Evolutionary conservation across 1,140 invertebrate genomes (phyloP).

Genomic region (Odontomachus brunneus): DNA sequence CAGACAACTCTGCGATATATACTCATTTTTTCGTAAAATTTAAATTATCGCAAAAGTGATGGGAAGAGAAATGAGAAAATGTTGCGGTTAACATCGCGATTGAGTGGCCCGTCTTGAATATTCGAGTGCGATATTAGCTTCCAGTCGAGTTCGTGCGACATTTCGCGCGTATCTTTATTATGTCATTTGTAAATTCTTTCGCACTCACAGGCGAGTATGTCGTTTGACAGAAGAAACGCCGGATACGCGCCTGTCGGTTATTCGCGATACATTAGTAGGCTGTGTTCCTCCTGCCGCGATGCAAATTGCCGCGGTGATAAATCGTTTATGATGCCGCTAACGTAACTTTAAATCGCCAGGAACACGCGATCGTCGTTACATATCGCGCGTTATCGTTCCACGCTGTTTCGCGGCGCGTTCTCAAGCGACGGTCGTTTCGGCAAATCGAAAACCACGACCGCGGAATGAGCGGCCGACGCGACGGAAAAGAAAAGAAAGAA

Average conservation of each 20-base stretch:
- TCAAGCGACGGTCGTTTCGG: neutral
- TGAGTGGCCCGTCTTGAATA: neutral
- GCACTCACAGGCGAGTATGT: neutral
- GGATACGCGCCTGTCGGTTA: constrained; percentile 18
- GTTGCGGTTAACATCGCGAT: too few species aligned
- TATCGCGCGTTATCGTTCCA: constrained; percentile 20
- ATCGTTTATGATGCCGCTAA: constrained; percentile 28
- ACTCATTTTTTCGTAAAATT: too few species aligned
- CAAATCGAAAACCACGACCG: neutral
- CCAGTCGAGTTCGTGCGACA: neutral
- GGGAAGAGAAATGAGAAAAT: too few species aligned
- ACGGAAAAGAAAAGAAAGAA: neutral
- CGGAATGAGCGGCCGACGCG: neutral
- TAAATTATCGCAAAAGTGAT: too few species aligned
- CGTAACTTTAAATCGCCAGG: constrained; percentile 15
- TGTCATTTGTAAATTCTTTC: neutral
- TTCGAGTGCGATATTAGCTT: too few species aligned
- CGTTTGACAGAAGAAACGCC: neutral
- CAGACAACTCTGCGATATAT: too few species aligned
- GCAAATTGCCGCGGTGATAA: constrained; percentile 29
- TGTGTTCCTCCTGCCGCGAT: constrained; percentile 2
- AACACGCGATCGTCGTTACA: constrained; percentile 24
- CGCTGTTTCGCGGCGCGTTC: neutral
- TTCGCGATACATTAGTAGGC: neutral
- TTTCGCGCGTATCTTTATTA: neutral